Evolutionary conservation across 2,797 vertebrate genomes (phyloP).

Genomic region (Danio jaintianensis): DNA sequence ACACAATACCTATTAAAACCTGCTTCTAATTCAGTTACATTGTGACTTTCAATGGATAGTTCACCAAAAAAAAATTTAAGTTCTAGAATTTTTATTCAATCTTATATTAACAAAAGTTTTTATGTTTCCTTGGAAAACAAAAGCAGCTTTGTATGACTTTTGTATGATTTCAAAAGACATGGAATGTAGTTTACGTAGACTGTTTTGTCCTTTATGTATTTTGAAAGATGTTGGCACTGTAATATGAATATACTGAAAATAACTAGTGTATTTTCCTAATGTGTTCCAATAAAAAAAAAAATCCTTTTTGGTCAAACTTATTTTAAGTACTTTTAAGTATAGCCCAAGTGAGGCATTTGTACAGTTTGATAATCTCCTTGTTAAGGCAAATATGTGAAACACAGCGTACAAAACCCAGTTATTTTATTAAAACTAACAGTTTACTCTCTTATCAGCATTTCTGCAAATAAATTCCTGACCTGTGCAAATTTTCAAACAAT

Average conservation of each 20-base stretch:
- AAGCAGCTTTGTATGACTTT: not conserved
- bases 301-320: not conserved
- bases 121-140: not conserved
- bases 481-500: constrained; percentile 52
- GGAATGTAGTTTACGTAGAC: not conserved
- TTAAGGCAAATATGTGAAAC: not conserved
- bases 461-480: constrained; percentile 47
- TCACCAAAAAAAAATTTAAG: not conserved
- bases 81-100: not conserved
- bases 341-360: not conserved
- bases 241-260: not conserved
- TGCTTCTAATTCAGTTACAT: no score
- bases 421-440: constrained; percentile 33
- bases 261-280: not conserved
- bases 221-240: not conserved
- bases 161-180: not conserved
- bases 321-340: not conserved
- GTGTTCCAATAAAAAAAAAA: not conserved
- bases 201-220: not conserved
- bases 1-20: no score
- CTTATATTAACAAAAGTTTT: no score
- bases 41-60: not conserved
- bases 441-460: constrained; percentile 47
- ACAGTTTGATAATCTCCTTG: not conserved
- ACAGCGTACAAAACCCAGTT: not conserved